Conservation (phyloP, 1,140 invertebrate genomes). For the Penaeus japonicus region DNA sequence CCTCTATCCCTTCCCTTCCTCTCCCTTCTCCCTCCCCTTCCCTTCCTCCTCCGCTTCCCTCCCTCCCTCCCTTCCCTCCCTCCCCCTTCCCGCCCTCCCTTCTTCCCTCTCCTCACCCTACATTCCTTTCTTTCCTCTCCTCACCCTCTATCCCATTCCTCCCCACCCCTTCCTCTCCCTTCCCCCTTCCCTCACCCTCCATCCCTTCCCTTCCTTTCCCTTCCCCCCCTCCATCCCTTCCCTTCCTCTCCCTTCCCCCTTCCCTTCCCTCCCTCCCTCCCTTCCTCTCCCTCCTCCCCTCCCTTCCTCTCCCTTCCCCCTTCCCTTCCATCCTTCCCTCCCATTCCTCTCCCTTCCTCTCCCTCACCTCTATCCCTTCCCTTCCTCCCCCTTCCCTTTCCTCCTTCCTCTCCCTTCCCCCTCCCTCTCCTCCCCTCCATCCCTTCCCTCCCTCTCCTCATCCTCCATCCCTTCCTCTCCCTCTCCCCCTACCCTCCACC, state of each 20-base stretch:
- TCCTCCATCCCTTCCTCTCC: background rate
- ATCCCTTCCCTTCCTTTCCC: conserved; percentile 4
- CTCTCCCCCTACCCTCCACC: too few relatives aligned
- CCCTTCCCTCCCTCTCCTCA: background rate
- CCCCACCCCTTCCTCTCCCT: too few relatives aligned
- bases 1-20: too few relatives aligned
- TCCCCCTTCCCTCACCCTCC: background rate
- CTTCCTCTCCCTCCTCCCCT: background rate
- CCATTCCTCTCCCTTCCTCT: background rate
- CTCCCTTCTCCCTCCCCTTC: too few relatives aligned
- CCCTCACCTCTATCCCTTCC: too few relatives aligned
- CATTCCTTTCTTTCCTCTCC: too few relatives aligned
- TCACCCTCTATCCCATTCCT: too few relatives aligned
- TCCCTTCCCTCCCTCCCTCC: too few relatives aligned
- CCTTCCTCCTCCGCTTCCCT: too few relatives aligned
- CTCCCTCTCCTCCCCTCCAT: background rate
- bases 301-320: background rate
- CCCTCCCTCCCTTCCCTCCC: too few relatives aligned
- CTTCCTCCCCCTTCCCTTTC: background rate
- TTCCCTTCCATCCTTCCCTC: background rate
- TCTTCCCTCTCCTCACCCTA: too few relatives aligned
- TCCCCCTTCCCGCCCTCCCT: too few relatives aligned
- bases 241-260: background rate
- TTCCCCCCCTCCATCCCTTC: conserved; percentile 17
- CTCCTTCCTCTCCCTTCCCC: background rate